Base-by-base conservation (phyloP, 1,140 invertebrate genomes). In the Microplitis mediator region DNA sequence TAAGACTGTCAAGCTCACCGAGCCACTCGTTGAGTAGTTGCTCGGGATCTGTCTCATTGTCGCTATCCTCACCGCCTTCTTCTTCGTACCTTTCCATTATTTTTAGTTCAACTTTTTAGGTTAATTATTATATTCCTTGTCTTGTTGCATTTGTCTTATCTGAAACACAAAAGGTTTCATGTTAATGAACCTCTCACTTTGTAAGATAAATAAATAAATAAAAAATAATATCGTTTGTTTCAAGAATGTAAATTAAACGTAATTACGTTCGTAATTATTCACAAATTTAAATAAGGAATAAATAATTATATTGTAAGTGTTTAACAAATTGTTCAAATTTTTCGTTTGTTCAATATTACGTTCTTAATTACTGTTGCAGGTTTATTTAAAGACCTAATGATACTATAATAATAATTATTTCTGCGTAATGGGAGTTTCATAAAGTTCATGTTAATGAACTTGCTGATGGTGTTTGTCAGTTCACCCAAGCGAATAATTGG, bases 21-120 rank as follows among this genome's bases (percentile, higher is more conserved):
- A 92, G 85, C 90, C 90, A 91, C 72, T 90, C 89, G 80, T 91
- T 90, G 70, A 92, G 84, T 50, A 91, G 86, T 73, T 89, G 88
- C 77, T 91, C 90, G 9, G 91, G 90, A 84, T 89, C 88, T 66
- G 85, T 86, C 79, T 89, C 88, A 72, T 87, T 85, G 81, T 89
- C 88, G 64, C 88, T 89, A 77, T 89, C 88, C 52, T 85, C 86
- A 69, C 84, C 86, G 63, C 80, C 86, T 77, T 86, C 84, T 75
- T 86, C 85, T 72, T 86, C 84, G 76, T 86, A 86, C 34, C 84
- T 81, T 11, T 86, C 85, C 86, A 87, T 87, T 78, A 78, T 80
- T 58, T 31, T 34, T 67, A 75, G 60, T 67, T 78, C 70, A 74
- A 67, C 72, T 72, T 50, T 39, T 51, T 68, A 34, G 67, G 35